Base-by-base conservation (phyloP, 2,113 vertebrate genomes). In the Pedionomus torquatus region DNA sequence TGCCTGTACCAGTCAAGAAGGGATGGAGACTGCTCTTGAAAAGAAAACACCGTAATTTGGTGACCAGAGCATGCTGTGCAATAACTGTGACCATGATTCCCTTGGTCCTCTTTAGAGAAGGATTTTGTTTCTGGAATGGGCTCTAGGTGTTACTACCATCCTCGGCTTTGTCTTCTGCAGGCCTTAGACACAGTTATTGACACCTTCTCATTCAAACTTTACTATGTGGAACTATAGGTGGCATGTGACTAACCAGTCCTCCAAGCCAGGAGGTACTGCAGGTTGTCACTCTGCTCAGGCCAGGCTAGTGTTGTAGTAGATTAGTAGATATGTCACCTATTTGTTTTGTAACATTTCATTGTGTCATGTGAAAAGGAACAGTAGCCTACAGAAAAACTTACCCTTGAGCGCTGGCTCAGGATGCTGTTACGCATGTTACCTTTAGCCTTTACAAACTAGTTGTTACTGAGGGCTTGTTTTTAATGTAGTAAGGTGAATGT, bases 281-380 rank as follows among this genome's bases (percentile, higher is more conserved):
- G 0, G 0, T 26, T 76, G 19, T 61, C 9, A 65, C 8, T 41
- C 33, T 35, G 20, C 20, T 55, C 12, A 55, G 51, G 20, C 17
- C 20, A 85, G 18, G 21, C 48, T 57, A 17, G 33, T 37, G 39
- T 8, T 33, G 49, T 28, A 58, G 28, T 33, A 77, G 17, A 48
- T 77, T 31, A 54, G 24, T 44, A 65, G n/a, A 13, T 43, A 80
- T 6, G 17, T 55, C 51, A 60, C 7, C 33, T 46, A 2, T 57
- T 83, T 74, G 25, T 83, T 87, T 46, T 87, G 48, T 82, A 85
- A 43, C 17, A 35, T 33, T 51, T 51, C 30, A 13, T 37, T 74
- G 12, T 43, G 43, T 18, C 30, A 46, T 64, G 13, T 52, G 39
- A 71, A 41, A 66, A 46, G 15, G 44, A 76, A 70, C 6, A 3